Base-by-base conservation (phyloP, 2,113 vertebrate species). In the Channa maculata region DNA sequence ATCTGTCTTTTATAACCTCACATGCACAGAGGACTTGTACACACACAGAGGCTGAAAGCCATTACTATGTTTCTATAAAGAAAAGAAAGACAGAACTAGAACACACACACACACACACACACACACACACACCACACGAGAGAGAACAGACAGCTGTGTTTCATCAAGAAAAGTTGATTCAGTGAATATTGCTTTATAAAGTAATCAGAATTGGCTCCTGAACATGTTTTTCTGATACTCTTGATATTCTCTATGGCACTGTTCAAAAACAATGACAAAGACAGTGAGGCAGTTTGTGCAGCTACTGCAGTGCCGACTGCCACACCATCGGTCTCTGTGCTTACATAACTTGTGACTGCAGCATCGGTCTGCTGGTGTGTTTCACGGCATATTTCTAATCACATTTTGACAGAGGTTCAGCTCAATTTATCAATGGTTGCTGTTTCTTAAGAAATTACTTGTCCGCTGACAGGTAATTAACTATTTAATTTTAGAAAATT, bases 291-390 rank as follows among this genome's bases (percentile, higher is more conserved):
- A 41, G 38, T 64, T 62, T 54, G 50, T 64, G 44, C 36, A 46
- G 8, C 53, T 60, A 61, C 68, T 24, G 72, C 58, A 59, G 57
- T 34, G 38, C 57, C 15, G 12, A 53, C 48, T 49, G 46, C 60
- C 59, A 60, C 70, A 54, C 45, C 61, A 59, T 74, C 67, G 36
- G 12, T 34, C 12, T 73, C 38, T 65, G 39, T 6, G 57, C 72
- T 83, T 71, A 53, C 34, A 49, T 83, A 79, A 78, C 70, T 71
- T 41, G 4, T 2, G 24, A 24, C 24, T 24, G 24, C 24, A 24
- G 24, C 24, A 24, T 24, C 24, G 24, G 24, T 24, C 24, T 24
- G 24, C 24, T 24, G 24, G 24, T 24, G 24, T 24, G 24, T 24
- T 24, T 24, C 24, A 24, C 24, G 1, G 1, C 24, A 24, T 24